Evolutionary conservation across 2,888 invertebrate species (phyloP).

Genomic region (Tinea trinotella): DNA sequence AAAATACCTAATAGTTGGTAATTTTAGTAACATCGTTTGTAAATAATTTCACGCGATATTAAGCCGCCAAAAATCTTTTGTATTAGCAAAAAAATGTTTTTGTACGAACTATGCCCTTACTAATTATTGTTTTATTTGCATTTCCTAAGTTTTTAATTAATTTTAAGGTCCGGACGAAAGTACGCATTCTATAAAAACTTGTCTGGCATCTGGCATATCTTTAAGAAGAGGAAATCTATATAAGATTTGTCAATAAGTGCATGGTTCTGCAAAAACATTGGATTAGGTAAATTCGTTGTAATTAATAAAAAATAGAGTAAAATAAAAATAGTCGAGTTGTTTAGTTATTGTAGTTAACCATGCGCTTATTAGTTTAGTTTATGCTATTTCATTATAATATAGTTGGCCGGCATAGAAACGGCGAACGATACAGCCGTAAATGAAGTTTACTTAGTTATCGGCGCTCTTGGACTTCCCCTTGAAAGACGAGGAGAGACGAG

Average conservation of each 20-base stretch:
- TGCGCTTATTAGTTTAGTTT: background rate
- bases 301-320: background rate
- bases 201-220: constrained; percentile 63
- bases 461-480: no score
- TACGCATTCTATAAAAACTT: constrained; percentile 62
- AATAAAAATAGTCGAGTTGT: background rate
- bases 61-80: constrained; percentile 10
- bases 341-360: background rate
- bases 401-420: background rate
- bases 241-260: constrained; percentile 50
- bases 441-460: no score
- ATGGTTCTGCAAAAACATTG: constrained; percentile 61
- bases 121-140: constrained; percentile 20
- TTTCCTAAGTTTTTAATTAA: constrained; percentile 23
- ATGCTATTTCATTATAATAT: background rate
- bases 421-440: no score
- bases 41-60: no score
- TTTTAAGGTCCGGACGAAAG: constrained; percentile 46
- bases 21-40: no score
- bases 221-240: constrained; percentile 47
- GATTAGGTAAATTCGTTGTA: background rate
- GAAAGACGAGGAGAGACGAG: no score
- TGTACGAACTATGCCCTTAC: constrained; percentile 61
- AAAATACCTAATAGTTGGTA: no score
- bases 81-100: constrained; percentile 19